These are phyloP conservation scores for Gandaritis pyraliata DNA, from an alignment of 2,888 invertebrate genomes.

Conservation along the genomic window DNA sequence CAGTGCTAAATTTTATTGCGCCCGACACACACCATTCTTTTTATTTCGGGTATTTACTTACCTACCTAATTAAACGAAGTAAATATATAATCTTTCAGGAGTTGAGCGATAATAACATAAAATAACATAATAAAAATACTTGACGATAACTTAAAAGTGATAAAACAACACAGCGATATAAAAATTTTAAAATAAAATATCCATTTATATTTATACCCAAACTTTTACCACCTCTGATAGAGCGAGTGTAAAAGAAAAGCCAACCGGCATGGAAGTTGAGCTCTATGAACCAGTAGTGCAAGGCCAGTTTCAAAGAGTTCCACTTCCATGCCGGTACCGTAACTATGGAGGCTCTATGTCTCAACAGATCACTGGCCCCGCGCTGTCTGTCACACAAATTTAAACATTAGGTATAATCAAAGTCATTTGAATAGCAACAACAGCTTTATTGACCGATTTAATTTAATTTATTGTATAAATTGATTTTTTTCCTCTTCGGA, in stretches of 20 bases:
- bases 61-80: too few relatives aligned
- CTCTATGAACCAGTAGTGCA: too few relatives aligned
- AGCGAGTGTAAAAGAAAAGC: too few relatives aligned
- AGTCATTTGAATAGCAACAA: conserved; percentile 6
- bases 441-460: conserved; percentile 11
- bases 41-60: neutral
- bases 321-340: neutral
- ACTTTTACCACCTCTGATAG: too few relatives aligned
- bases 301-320: too few relatives aligned
- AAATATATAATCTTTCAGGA: neutral
- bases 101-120: neutral
- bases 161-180: too few relatives aligned
- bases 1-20: conserved; percentile 5
- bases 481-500: neutral
- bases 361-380: conserved; percentile 21
- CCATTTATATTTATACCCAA: too few relatives aligned
- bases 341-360: conserved; percentile 8
- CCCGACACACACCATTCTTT: neutral
- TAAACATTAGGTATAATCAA: conserved; percentile 5
- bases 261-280: too few relatives aligned
- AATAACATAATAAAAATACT: too few relatives aligned
- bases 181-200: too few relatives aligned
- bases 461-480: conserved; percentile 4
- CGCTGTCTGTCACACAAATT: conserved; percentile 24
- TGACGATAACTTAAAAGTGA: too few relatives aligned